Evolutionary conservation across 2,888 invertebrate genomes (phyloP).

Genomic region (Ectemnius cavifrons): DNA sequence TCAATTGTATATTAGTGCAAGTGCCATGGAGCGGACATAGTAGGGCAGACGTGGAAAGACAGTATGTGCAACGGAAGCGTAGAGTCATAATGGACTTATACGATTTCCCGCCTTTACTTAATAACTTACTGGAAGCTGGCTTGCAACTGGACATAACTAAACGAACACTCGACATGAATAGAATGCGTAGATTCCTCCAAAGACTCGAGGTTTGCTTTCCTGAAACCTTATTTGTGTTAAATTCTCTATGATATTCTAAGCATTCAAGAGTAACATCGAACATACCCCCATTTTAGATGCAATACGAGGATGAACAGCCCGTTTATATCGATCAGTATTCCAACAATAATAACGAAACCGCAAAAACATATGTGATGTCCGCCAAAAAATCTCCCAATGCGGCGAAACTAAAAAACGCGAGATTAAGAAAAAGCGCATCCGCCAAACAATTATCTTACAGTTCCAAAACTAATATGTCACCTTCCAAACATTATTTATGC

Average conservation of each 20-base stretch:
- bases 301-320: conserved; percentile 64
- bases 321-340: conserved; percentile 53
- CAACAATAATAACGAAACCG: conserved; percentile 55
- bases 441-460: conserved; percentile 27
- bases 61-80: conserved; percentile 61
- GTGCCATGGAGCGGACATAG: conserved; percentile 66
- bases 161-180: conserved; percentile 67
- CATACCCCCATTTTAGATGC: conserved; percentile 51
- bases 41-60: conserved; percentile 61
- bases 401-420: conserved; percentile 11
- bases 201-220: conserved; percentile 61
- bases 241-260: too few species aligned
- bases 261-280: too few species aligned
- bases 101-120: conserved; percentile 66
- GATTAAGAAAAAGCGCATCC: conserved; percentile 25
- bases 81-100: conserved; percentile 61
- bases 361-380: conserved; percentile 18
- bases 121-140: conserved; percentile 66
- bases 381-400: background rate
- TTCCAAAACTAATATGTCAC: background rate
- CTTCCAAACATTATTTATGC: conserved; percentile 17
- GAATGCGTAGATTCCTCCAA: conserved; percentile 67
- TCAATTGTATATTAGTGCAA: conserved; percentile 51
- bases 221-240: conserved; percentile 3
- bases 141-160: conserved; percentile 66